phyloP scores from a whole-genome alignment of 2,888 invertebrate genomes.

The Idaea aversata region DNA sequence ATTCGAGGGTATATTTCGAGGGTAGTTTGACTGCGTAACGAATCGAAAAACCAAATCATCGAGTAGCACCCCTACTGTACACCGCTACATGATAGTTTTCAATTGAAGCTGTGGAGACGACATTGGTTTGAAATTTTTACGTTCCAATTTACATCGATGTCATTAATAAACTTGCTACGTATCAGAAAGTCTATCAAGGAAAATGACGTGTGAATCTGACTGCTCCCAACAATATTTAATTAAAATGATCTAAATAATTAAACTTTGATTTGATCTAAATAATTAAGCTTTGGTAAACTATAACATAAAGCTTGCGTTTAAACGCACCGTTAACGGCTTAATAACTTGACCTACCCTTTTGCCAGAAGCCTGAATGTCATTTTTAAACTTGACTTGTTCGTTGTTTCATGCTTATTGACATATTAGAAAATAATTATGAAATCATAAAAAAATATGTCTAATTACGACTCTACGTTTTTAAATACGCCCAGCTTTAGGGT shows the following conservation, averaged over 20 bases:
- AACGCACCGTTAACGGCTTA: no score
- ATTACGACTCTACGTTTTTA: constrained; percentile 46
- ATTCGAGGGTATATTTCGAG: constrained; percentile 74
- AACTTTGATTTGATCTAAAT: no score
- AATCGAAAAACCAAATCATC: constrained; percentile 81
- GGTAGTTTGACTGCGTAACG: constrained; percentile 81
- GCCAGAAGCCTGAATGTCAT: no score
- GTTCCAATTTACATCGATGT: constrained; percentile 6
- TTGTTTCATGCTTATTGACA: no score
- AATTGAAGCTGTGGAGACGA: constrained; percentile 48
- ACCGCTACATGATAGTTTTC: constrained; percentile 77
- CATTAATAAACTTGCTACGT: background rate
- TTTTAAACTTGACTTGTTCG: no score
- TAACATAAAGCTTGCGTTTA: no score
- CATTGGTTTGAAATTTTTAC: constrained; percentile 13
- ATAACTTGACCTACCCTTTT: no score
- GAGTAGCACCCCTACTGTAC: constrained; percentile 77
- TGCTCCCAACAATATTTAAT: no score
- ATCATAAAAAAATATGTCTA: background rate
- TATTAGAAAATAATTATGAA: background rate
- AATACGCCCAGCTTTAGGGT: constrained; percentile 70
- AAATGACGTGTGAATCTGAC: no score
- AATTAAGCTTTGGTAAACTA: no score
- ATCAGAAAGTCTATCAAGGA: no score
- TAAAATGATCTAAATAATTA: no score